A percentile compares a stretch with the other conserved stretches of the same genome.
These are phyloP conservation scores for Porites lutea DNA, from an alignment of 64 coral and sea anemone genomes.

Conservation along the genomic window DNA sequence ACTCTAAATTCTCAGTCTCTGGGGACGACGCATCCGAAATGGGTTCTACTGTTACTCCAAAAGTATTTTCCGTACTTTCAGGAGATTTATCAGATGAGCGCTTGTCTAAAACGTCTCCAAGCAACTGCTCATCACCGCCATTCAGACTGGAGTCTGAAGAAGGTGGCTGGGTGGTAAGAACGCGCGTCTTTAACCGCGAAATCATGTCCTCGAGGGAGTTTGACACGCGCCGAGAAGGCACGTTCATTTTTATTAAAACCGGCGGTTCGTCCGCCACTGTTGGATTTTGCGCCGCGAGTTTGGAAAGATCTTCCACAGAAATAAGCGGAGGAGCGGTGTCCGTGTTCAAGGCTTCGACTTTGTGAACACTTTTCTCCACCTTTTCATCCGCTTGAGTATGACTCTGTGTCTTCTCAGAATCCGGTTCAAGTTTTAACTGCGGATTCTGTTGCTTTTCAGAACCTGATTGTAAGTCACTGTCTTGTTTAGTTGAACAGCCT, in stretches of 20 bases:
- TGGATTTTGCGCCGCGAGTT: conserved; percentile 76
- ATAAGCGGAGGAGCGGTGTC: conserved; percentile 70
- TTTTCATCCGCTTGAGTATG: conserved; percentile 7
- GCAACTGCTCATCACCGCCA: neutral
- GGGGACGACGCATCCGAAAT: conserved; percentile 63
- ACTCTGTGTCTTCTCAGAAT: conserved; percentile 14
- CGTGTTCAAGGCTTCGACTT: neutral
- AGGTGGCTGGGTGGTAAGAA: conserved; percentile 14
- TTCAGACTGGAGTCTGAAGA: conserved; percentile 18
- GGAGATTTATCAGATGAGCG: neutral
- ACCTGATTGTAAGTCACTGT: neutral
- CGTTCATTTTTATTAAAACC: conserved; percentile 76
- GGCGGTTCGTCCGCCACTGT: conserved; percentile 78
- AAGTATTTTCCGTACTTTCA: conserved; percentile 4
- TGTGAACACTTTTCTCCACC: neutral
- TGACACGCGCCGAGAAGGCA: conserved; percentile 23
- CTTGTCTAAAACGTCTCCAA: neutral
- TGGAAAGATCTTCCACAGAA: conserved; percentile 89
- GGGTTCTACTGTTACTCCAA: conserved; percentile 35
- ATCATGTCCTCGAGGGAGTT: conserved; percentile 72
- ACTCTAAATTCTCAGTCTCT: conserved; percentile 71
- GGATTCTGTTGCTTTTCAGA: neutral
- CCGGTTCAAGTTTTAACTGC: neutral
- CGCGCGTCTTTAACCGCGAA: conserved; percentile 67
- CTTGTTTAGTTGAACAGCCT: neutral